Conservation (phyloP, 2,888 invertebrate genomes). For the Dione juno region DNA sequence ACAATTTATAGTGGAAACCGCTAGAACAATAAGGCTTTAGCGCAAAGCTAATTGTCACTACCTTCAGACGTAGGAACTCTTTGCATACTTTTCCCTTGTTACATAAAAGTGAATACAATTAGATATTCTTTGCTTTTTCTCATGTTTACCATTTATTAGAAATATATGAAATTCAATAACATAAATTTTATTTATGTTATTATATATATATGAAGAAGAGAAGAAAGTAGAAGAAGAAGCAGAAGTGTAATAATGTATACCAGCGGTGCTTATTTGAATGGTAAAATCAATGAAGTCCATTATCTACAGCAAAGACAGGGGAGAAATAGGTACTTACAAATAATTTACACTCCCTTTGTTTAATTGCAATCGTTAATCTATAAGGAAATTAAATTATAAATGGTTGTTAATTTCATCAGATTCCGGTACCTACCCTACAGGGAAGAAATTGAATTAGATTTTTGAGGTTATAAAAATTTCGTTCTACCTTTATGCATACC, state of each 20-base stretch:
- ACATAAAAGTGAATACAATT: conserved; percentile 40
- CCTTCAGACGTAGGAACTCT: conserved; percentile 51
- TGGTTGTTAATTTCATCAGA: conserved; percentile 4
- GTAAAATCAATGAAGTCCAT: conserved; percentile 63
- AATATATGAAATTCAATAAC: no score
- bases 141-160: no score
- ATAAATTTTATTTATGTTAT: no score
- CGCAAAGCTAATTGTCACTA: conserved; percentile 72
- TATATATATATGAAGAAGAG: no score
- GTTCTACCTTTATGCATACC: not conserved
- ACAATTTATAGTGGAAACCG: conserved; percentile 66
- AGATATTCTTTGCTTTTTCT: no score
- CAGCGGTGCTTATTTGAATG: no score
- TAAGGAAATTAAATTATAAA: conserved; percentile 47
- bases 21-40: conserved; percentile 64
- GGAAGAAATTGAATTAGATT: not conserved
- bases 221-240: no score
- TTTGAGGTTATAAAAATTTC: not conserved
- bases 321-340: conserved; percentile 63
- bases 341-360: conserved; percentile 63
- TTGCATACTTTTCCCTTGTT: conserved; percentile 56
- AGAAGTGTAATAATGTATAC: no score
- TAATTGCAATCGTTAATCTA: conserved; percentile 63
- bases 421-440: not conserved
- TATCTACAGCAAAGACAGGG: conserved; percentile 43